Evolutionary conservation across 2,888 invertebrate genomes (phyloP).

Genomic region (Amiota minor): DNA sequence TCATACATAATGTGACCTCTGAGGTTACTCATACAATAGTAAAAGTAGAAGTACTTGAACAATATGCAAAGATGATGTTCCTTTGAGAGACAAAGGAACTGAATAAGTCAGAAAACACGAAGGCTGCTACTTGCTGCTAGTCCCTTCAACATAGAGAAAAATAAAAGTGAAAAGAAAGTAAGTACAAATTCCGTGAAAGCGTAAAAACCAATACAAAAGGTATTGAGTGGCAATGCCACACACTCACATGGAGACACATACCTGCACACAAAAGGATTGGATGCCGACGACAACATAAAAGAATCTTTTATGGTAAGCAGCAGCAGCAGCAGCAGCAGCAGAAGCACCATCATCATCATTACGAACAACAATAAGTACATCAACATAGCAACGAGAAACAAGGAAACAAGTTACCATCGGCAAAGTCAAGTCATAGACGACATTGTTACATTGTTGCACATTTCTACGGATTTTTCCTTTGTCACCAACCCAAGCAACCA

Average conservation of each 20-base stretch:
- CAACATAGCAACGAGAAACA: slow-evolving; percentile 7
- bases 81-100: background rate
- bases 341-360: slow-evolving; percentile 44
- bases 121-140: too few relatives aligned
- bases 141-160: background rate
- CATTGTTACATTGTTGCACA: slow-evolving; percentile 21
- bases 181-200: slow-evolving; percentile 10
- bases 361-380: slow-evolving; percentile 2
- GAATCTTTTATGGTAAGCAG: too few relatives aligned
- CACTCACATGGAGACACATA: slow-evolving; percentile 39
- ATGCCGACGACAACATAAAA: slow-evolving; percentile 13
- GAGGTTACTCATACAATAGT: background rate
- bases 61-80: background rate
- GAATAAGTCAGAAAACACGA: background rate
- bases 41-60: too few relatives aligned
- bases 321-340: too few relatives aligned
- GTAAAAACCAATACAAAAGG: slow-evolving; percentile 27
- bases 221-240: slow-evolving; percentile 34
- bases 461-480: background rate
- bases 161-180: background rate
- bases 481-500: background rate
- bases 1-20: slow-evolving; percentile 26
- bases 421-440: background rate
- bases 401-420: background rate
- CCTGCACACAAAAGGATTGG: slow-evolving; percentile 19